Conservation (phyloP, 2,797 vertebrate species). For the Sebastes glaucus region DNA sequence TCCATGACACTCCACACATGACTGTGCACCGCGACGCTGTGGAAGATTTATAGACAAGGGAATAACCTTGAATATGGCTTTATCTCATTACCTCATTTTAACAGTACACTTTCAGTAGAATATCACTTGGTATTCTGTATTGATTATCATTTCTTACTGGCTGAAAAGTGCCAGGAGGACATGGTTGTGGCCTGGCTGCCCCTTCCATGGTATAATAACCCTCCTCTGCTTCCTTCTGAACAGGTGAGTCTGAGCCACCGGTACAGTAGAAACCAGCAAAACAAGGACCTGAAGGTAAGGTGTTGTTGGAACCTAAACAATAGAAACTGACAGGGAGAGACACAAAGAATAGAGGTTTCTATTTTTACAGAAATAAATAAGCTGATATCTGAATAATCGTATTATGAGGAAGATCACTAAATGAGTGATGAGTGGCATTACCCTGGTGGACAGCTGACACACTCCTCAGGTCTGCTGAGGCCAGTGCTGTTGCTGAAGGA, state of each 20-base stretch:
- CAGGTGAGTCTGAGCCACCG: slow-evolving; percentile 80
- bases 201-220: slow-evolving; percentile 84
- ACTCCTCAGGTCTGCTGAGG: slow-evolving; percentile 78
- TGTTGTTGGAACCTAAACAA: slow-evolving; percentile 84
- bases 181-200: slow-evolving; percentile 81
- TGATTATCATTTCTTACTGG: slow-evolving; percentile 75
- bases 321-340: slow-evolving; percentile 72
- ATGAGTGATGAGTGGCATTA: slow-evolving; percentile 51
- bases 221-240: slow-evolving; percentile 82
- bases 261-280: slow-evolving; percentile 88
- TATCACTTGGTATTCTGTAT: background rate
- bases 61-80: slow-evolving; percentile 8
- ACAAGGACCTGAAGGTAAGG: slow-evolving; percentile 84
- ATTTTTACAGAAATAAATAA: background rate
- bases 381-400: background rate
- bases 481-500: slow-evolving; percentile 87
- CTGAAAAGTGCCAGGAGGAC: slow-evolving; percentile 88
- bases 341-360: background rate
- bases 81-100: slow-evolving; percentile 10
- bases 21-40: slow-evolving; percentile 81
- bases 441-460: slow-evolving; percentile 87
- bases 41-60: slow-evolving; percentile 20
- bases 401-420: background rate
- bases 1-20: slow-evolving; percentile 83
- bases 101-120: background rate